A percentile compares a stretch with the other conserved stretches of the same genome.
These are phyloP conservation scores for Mesorhabditis sp. DNA, from an alignment of 2,888 invertebrate genomes.

Conservation along the genomic window DNA sequence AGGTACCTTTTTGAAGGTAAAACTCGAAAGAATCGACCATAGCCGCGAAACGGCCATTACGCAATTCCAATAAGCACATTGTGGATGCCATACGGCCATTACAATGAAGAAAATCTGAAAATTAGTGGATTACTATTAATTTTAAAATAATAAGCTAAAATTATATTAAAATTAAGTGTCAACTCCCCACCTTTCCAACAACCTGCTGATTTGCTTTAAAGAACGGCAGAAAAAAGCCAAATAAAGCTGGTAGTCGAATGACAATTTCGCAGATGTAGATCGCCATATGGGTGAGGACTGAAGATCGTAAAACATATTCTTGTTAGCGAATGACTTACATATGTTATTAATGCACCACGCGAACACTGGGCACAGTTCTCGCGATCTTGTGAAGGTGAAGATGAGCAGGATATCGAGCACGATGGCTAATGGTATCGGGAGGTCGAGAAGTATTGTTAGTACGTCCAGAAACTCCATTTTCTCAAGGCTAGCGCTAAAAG, in stretches of 20 bases:
- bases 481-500: no score
- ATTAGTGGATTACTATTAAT: not conserved
- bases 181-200: not conserved
- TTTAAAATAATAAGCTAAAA: not conserved
- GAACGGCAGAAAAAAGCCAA: not conserved
- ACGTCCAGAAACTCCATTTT: no score
- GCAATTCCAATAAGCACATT: not conserved
- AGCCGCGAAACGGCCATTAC: not conserved
- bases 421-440: no score
- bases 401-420: no score
- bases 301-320: not conserved
- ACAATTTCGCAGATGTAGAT: not conserved
- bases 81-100: not conserved
- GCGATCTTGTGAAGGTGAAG: no score
- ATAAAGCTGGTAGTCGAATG: not conserved
- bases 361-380: no score
- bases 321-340: not conserved
- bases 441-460: no score
- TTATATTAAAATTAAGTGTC: not conserved
- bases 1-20: not conserved
- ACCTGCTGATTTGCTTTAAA: not conserved
- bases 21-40: not conserved
- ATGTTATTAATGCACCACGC: no score
- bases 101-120: slow-evolving; percentile 3
- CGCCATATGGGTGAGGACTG: not conserved